phyloP scores from a whole-genome alignment of 1,140 invertebrate species.

The Adelges cooleyi region DNA sequence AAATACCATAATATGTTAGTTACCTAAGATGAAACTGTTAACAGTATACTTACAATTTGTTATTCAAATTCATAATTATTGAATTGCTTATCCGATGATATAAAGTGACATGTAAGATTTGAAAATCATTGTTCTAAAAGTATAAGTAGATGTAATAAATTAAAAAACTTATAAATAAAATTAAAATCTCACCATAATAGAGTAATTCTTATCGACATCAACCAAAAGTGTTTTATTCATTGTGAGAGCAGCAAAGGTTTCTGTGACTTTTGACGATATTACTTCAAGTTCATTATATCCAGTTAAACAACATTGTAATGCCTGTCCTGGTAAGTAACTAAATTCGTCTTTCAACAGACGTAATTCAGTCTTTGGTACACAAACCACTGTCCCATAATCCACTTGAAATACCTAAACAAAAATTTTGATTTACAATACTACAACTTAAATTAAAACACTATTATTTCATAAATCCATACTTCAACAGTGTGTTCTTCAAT shows the following conservation, averaged over 20 bases:
- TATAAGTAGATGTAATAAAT: background rate
- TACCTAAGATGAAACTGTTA: no score
- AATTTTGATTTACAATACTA: no score
- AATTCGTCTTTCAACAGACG: background rate
- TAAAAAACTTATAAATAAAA: background rate
- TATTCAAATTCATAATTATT: background rate
- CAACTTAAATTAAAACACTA: no score
- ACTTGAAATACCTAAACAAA: conserved; percentile 7
- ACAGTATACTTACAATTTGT: conserved; percentile 10
- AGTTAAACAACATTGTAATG: conserved; percentile 6
- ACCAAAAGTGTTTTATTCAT: background rate
- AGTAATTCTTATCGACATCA: background rate
- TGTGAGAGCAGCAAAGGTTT: background rate
- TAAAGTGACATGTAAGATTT: background rate
- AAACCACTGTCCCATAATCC: background rate
- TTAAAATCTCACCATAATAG: background rate
- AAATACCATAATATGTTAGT: no score
- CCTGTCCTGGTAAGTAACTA: background rate
- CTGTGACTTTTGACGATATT: background rate
- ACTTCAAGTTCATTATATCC: background rate
- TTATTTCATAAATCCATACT: background rate
- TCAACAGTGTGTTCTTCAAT: background rate
- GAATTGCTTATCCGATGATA: background rate
- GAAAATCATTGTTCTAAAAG: background rate
- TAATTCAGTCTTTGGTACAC: background rate